These are phyloP conservation scores for Piaya cayana DNA, from an alignment of 2,113 vertebrate genomes.

Conservation along the genomic window DNA sequence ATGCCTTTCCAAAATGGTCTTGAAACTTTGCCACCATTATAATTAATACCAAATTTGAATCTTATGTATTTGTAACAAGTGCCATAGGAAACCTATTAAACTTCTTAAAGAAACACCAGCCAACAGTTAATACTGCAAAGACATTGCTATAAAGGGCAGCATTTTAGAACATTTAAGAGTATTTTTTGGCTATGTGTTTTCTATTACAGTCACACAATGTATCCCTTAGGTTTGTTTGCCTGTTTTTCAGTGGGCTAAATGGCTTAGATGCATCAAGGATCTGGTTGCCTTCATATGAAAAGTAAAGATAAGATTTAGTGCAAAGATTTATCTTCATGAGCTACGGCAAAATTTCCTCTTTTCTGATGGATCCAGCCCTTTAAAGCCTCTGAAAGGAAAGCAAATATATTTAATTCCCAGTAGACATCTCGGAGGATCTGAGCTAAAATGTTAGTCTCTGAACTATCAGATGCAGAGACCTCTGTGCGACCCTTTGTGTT, in stretches of 20 bases:
- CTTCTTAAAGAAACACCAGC: background rate
- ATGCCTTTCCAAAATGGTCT: background rate
- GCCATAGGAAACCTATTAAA: background rate
- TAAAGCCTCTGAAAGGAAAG: conserved; percentile 47
- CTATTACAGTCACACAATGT: background rate
- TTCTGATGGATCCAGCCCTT: background rate
- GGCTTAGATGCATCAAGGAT: background rate
- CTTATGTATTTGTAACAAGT: background rate
- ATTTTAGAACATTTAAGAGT: background rate
- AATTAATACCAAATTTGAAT: background rate
- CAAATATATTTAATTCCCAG: conserved; percentile 46
- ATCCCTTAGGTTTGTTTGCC: background rate
- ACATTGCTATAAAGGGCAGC: background rate
- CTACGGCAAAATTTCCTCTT: background rate
- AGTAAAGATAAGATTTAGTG: background rate
- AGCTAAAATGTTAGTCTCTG: conserved; percentile 23
- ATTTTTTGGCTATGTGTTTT: background rate
- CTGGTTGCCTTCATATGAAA: background rate
- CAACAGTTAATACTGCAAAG: background rate
- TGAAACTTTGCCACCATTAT: background rate
- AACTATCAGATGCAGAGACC: conserved; percentile 33
- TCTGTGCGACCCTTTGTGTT: background rate
- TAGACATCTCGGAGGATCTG: conserved; percentile 20
- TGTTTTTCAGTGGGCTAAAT: background rate
- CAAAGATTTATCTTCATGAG: background rate